These are phyloP conservation scores for Spea multiplicata DNA, from an alignment of 2,113 vertebrate genomes.

Conservation along the genomic window DNA sequence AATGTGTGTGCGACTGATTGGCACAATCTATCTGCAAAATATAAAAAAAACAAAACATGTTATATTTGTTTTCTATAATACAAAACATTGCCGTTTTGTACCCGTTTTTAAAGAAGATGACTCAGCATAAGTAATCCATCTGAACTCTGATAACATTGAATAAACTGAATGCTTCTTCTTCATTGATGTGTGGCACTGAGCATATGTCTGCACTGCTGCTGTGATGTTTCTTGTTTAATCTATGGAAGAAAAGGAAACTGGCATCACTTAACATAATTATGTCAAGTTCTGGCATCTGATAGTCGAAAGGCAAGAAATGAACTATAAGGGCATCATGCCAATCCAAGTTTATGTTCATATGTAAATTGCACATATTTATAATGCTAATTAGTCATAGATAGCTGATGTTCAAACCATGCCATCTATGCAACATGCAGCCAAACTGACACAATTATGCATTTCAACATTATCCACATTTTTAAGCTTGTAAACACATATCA, in stretches of 20 bases:
- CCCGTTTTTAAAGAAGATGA: too few relatives aligned
- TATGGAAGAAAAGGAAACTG: slow-evolving; percentile 53
- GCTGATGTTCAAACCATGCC: not conserved
- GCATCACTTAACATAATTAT: slow-evolving; percentile 66
- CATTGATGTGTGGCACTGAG: slow-evolving; percentile 52
- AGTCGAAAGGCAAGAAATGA: slow-evolving; percentile 62
- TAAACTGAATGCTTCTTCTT: slow-evolving; percentile 27
- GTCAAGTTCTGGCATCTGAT: slow-evolving; percentile 63
- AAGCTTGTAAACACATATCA: too few relatives aligned
- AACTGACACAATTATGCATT: too few relatives aligned
- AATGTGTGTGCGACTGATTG: too few relatives aligned
- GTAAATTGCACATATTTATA: slow-evolving; percentile 56
- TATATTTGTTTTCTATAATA: too few relatives aligned
- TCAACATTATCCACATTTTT: too few relatives aligned
- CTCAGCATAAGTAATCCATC: not conserved
- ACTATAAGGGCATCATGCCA: slow-evolving; percentile 54
- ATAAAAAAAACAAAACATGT: too few relatives aligned
- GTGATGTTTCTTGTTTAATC: slow-evolving; percentile 60
- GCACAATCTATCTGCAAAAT: too few relatives aligned
- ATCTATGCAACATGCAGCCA: not conserved
- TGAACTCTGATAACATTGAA: not conserved
- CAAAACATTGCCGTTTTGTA: too few relatives aligned
- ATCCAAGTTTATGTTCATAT: slow-evolving; percentile 63
- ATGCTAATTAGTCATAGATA: slow-evolving; percentile 51
- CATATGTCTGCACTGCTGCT: slow-evolving; percentile 48